Evolutionary conservation across 1,140 invertebrate species (phyloP).

Genomic region (Bicyclus anynana): DNA sequence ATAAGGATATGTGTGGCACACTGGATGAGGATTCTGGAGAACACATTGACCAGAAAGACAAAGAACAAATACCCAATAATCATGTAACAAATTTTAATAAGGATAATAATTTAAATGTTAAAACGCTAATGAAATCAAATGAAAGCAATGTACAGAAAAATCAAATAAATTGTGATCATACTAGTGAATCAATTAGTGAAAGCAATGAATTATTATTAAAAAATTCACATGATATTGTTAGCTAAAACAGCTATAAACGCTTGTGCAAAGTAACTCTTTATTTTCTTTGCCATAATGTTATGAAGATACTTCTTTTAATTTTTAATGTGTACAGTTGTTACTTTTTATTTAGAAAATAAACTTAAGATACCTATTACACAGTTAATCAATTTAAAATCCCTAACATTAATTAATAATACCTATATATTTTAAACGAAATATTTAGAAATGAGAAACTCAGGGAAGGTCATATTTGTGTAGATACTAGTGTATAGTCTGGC

Average conservation of each 20-base stretch:
- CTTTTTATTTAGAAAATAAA: slow-evolving; percentile 27
- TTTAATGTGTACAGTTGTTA: slow-evolving; percentile 33
- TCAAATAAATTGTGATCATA: neutral
- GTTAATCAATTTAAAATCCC: too few species aligned
- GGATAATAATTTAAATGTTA: neutral
- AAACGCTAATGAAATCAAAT: too few species aligned
- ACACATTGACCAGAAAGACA: neutral
- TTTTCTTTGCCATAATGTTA: slow-evolving; percentile 22
- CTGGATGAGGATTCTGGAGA: neutral
- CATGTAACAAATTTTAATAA: too few species aligned
- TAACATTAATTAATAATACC: too few species aligned
- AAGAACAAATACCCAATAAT: neutral
- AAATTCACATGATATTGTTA: neutral
- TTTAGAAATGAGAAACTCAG: too few species aligned
- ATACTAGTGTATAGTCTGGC: too few species aligned
- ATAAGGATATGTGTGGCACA: neutral
- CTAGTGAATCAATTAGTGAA: neutral
- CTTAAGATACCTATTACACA: slow-evolving; percentile 10
- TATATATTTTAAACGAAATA: too few species aligned
- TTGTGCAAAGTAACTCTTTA: slow-evolving; percentile 13
- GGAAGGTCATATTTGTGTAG: too few species aligned
- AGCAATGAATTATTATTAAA: neutral
- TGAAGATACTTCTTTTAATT: slow-evolving; percentile 20
- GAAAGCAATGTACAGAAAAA: too few species aligned
- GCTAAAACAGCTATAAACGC: neutral